Evolutionary conservation across 2,113 vertebrate species (phyloP).

Genomic region (Xyrauchen texanus): DNA sequence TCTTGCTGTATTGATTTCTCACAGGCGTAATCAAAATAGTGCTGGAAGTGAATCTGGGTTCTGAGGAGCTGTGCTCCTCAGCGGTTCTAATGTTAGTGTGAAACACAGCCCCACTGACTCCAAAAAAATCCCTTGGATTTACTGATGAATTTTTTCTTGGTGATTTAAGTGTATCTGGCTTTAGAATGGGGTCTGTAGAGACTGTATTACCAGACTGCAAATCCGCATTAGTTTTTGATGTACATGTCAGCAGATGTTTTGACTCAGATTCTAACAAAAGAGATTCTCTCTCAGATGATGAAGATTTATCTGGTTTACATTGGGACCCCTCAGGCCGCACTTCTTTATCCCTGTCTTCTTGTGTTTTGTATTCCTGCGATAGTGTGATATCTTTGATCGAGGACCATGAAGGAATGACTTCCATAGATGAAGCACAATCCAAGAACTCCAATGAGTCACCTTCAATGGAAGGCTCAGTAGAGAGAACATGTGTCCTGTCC

Average conservation of each 20-base stretch:
- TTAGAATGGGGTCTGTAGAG: background rate
- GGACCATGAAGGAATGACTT: constrained; percentile 2
- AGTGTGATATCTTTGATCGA: background rate
- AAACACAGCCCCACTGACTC: constrained; percentile 1
- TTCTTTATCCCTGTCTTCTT: background rate
- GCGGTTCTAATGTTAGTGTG: constrained; percentile 28
- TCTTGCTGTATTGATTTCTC: constrained; percentile 25
- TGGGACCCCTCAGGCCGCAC: background rate
- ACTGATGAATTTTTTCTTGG: background rate
- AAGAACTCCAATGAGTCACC: background rate
- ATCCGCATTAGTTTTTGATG: constrained; percentile 28
- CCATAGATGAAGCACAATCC: background rate
- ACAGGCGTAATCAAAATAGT: constrained; percentile 37
- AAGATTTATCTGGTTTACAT: background rate
- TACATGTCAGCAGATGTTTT: background rate
- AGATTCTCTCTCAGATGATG: background rate
- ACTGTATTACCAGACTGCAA: constrained; percentile 19
- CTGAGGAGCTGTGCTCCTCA: constrained; percentile 6
- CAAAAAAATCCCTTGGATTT: constrained; percentile 11
- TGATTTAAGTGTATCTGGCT: background rate
- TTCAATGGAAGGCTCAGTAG: background rate
- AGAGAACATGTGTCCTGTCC: constrained; percentile 1
- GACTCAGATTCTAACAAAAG: constrained; percentile 1
- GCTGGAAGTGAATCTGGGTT: constrained; percentile 19
- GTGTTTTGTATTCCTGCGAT: constrained; percentile 14